Evolutionary conservation across 2,888 invertebrate species (phyloP).

Genomic region (Entomobrya multifasciata): DNA sequence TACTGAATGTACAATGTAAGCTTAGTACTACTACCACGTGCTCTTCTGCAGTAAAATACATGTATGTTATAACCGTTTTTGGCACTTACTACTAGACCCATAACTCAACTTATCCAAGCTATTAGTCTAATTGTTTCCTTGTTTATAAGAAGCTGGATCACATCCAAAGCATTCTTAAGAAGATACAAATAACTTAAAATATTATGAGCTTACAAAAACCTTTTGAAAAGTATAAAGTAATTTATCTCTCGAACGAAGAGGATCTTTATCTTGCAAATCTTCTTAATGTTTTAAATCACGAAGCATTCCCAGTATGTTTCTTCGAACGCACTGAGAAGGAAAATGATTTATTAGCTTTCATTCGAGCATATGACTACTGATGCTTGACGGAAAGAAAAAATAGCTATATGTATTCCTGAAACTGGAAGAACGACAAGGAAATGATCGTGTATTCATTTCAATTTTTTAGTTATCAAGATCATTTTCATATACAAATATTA

Average conservation of each 20-base stretch:
- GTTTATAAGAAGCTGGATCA: not conserved
- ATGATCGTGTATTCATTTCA: too few relatives aligned
- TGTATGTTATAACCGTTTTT: not conserved
- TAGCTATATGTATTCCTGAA: too few relatives aligned
- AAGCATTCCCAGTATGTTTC: not conserved
- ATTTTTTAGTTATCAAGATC: too few relatives aligned
- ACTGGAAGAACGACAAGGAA: too few relatives aligned
- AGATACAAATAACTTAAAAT: too few relatives aligned
- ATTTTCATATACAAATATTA: not conserved
- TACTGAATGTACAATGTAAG: not conserved
- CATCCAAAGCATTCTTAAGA: too few relatives aligned
- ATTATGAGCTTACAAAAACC: too few relatives aligned
- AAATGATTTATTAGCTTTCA: not conserved
- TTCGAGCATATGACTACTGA: not conserved
- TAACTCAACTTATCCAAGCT: too few relatives aligned
- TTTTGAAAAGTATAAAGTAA: too few relatives aligned
- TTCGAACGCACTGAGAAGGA: not conserved
- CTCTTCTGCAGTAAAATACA: not conserved
- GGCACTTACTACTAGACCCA: not conserved
- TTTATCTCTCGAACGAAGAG: not conserved
- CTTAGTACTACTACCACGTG: not conserved
- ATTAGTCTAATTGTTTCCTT: slow-evolving; percentile 27
- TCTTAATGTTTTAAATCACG: too few relatives aligned
- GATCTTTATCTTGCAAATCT: too few relatives aligned
- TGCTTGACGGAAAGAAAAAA: not conserved